These are phyloP conservation scores for Catalaphyllia jardinei DNA, from an alignment of 64 coral and sea anemone species.

Conservation along the genomic window DNA sequence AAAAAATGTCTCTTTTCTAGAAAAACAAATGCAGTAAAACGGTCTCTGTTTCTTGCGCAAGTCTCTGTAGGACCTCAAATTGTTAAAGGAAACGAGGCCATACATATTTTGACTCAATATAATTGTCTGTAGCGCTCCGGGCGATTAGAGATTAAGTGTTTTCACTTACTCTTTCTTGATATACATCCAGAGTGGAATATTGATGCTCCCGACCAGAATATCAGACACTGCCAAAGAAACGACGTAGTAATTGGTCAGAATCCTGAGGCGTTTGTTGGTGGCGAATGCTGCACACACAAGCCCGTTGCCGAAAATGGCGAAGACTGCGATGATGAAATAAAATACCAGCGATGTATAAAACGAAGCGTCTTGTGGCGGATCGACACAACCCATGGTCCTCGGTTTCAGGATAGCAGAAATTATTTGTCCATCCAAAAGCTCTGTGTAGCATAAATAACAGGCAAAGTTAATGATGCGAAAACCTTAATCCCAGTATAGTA, in stretches of 20 bases:
- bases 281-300: constrained; percentile 82
- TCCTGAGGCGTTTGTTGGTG: constrained; percentile 77
- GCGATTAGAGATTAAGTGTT: not conserved
- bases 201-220: constrained; percentile 73
- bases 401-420: not conserved
- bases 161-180: constrained; percentile 59
- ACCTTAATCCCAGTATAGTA: not conserved
- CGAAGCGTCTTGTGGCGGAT: not conserved
- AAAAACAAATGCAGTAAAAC: not conserved
- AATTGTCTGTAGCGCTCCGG: not conserved
- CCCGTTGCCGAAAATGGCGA: constrained; percentile 84
- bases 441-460: not conserved
- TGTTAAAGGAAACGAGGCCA: not conserved
- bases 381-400: not conserved
- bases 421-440: not conserved
- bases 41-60: not conserved
- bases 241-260: constrained; percentile 85
- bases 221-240: constrained; percentile 85
- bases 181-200: constrained; percentile 82
- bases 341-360: constrained; percentile 61
- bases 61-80: constrained; percentile 3
- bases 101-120: not conserved
- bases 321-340: constrained; percentile 57
- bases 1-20: not conserved
- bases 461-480: constrained; percentile 1